Conservation (phyloP, 2,113 vertebrate genomes). For the Syngnathoides biaculeatus region DNA sequence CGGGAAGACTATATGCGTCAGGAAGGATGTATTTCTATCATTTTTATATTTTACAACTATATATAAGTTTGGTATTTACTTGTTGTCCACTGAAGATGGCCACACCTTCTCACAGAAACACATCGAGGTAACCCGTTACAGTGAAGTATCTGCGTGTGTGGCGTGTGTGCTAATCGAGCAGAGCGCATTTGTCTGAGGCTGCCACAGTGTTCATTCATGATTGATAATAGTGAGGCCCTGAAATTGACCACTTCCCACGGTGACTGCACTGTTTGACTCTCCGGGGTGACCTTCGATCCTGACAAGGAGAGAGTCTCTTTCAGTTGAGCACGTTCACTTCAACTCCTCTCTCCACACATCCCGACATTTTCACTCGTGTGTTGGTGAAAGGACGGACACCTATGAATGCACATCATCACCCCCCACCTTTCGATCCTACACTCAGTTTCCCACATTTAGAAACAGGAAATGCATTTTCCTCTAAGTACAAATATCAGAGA, state of each 20-base stretch:
- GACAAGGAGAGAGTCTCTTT: conserved; percentile 63
- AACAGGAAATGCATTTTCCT: conserved; percentile 16
- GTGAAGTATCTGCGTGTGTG: conserved; percentile 3
- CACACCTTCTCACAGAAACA: no score
- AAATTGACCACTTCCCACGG: conserved; percentile 88
- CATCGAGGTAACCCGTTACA: background rate
- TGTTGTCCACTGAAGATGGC: background rate
- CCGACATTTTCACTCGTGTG: conserved; percentile 36
- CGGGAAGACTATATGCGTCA: conserved; percentile 16
- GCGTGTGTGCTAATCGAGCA: conserved; percentile 21
- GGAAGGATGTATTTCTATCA: conserved; percentile 1
- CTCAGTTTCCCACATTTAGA: background rate
- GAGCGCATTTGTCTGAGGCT: conserved; percentile 28
- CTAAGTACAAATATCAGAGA: background rate
- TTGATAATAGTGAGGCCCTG: conserved; percentile 82
- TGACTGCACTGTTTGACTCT: conserved; percentile 83
- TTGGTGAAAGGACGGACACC: conserved; percentile 29
- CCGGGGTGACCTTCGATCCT: conserved; percentile 82
- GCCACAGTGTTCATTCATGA: conserved; percentile 53
- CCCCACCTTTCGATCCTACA: conserved; percentile 21
- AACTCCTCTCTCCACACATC: conserved; percentile 26
- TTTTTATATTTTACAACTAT: background rate
- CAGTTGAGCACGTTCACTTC: conserved; percentile 56
- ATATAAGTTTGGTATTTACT: background rate
- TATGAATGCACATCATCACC: conserved; percentile 6